Base-by-base conservation (phyloP, 2,888 invertebrate genomes). In the Masnerella sp. region DNA sequence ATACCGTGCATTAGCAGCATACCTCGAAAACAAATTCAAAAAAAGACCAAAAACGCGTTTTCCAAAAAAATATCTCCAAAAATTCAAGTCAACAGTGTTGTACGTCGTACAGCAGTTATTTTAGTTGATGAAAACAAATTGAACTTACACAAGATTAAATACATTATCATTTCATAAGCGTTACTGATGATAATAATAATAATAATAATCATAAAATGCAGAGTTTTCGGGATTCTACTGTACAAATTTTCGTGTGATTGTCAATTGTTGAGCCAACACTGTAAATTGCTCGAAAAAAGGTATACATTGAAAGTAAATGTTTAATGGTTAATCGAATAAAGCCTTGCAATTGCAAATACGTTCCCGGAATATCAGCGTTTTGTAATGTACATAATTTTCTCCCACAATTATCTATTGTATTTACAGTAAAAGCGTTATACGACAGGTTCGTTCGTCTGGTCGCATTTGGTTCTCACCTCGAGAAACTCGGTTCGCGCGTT, bases 401-500 rank as follows among this genome's bases (percentile, higher is more conserved):
- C 42, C 36, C 47, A 62, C 56, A 54, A 59, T 59, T 12, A 64
- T 49, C 64, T 73, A 58, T 65, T 12, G 34, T 74, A 74, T 74
- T 56, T 70, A 70, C 70, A 61, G 47, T 70, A 54, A 67, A 74
- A 70, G 69, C 74, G 20, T 43, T 45, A 28, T 65, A 42, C 61
- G 45, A 64, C 32, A 43, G 8, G 20, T 12, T 43, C 4, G 43
- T 15, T n/a, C 9, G 15, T 5, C 12, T 12, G 36, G 5, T n/a
- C n/a, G n/a, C n/a, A n/a, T n/a, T 77, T 69, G 30, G 62, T 61
- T 43, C 76, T 83, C 78, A 87, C 87, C 85, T 87, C 86, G 59
- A 85, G 82, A 76, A 86, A 87, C 77, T 86, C 87, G 73, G 80
- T 79, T 76, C 87, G 83, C 40, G 81, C 81, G 67, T 81, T 84